Conservation (phyloP, 2,888 invertebrate species). For the Drosophila maculinotata region DNA sequence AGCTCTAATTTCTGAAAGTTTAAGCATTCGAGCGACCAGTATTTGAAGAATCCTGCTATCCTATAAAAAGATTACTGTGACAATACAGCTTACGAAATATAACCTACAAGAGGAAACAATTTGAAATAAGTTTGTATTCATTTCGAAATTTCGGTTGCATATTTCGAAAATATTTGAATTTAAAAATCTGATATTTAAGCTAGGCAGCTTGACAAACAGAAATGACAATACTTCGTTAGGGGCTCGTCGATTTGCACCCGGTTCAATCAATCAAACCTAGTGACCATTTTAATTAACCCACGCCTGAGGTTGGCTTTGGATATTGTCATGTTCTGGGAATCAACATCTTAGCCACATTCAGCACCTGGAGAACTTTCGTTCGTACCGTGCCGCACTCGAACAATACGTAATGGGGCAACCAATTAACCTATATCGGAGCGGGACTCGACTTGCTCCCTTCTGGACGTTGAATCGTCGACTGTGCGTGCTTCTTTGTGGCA, state of each 20-base stretch:
- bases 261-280: slow-evolving; percentile 42
- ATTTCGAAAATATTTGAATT: no score
- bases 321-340: slow-evolving; percentile 27
- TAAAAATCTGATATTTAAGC: no score
- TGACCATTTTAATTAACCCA: slow-evolving; percentile 53
- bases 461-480: slow-evolving; percentile 41
- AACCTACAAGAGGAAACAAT: no score
- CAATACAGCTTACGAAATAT: no score
- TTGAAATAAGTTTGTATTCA: no score
- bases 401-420: slow-evolving; percentile 60
- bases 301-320: slow-evolving; percentile 4
- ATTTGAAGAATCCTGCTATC: no score
- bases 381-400: slow-evolving; percentile 44
- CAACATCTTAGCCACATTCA: slow-evolving; percentile 55
- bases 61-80: no score
- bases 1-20: no score
- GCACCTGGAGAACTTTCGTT: slow-evolving; percentile 47
- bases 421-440: slow-evolving; percentile 72
- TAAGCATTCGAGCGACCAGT: no score
- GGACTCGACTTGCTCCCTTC: slow-evolving; percentile 15
- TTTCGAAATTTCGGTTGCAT: no score
- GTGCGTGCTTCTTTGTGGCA: slow-evolving; percentile 46
- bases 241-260: slow-evolving; percentile 1
- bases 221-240: no score
- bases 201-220: no score